Conservation (phyloP, 1,140 invertebrate species). For the Megalonaias nervosa region DNA sequence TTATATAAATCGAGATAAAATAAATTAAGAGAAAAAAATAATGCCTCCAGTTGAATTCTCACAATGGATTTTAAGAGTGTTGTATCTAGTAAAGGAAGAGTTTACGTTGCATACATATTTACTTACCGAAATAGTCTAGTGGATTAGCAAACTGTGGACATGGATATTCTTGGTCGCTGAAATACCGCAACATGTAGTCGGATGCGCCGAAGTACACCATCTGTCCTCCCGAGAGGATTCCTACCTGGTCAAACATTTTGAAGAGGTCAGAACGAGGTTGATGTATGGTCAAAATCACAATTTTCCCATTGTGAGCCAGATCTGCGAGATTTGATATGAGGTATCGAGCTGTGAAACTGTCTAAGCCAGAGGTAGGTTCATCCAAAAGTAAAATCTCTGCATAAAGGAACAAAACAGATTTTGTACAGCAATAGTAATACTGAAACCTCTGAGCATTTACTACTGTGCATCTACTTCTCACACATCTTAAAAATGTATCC, state of each 20-base stretch:
- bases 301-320: constrained; percentile 53
- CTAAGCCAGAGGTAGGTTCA: constrained; percentile 61
- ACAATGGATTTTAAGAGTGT: too few species aligned
- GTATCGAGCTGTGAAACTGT: constrained; percentile 58
- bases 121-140: constrained; percentile 57
- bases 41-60: too few species aligned
- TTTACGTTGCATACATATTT: too few species aligned
- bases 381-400: constrained; percentile 61
- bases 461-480: too few species aligned
- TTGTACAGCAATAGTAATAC: too few species aligned
- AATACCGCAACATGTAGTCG: constrained; percentile 53
- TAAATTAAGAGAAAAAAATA: too few species aligned
- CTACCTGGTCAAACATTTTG: constrained; percentile 53
- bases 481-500: too few species aligned
- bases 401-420: constrained; percentile 2
- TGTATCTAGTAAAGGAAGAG: too few species aligned
- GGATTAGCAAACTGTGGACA: constrained; percentile 59
- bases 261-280: constrained; percentile 64
- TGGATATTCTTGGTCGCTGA: constrained; percentile 46
- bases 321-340: constrained; percentile 50
- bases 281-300: constrained; percentile 61
- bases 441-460: too few species aligned
- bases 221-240: constrained; percentile 36
- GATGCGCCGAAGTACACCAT: constrained; percentile 48
- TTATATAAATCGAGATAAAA: too few species aligned